Base-by-base conservation (phyloP, 2,113 vertebrate species). In the Brachionichthys hirsutus region DNA sequence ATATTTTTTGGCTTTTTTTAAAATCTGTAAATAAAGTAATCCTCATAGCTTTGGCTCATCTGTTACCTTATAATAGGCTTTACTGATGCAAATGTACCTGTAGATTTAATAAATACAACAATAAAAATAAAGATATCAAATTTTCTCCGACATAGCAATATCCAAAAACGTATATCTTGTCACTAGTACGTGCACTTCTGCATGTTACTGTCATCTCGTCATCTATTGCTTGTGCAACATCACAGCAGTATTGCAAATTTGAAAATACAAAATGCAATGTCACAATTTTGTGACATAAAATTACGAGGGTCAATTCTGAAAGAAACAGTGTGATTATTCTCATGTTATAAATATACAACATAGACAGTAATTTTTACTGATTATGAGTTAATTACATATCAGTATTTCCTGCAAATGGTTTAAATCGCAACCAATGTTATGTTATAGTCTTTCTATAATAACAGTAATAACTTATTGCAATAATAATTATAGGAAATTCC, bases 401-500 rank as follows among this genome's bases (percentile, higher is more conserved):
- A 56, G 45, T 41, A 44, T 47, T 69, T 57, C 22, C 42, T 59
- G 52, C 45, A 47, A 36, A 58, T 2, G 0, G 34, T 41, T 60
- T 52, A 24, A 4, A 17, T 36, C 47, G 24, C 54, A 45, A 54
- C 22, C 20, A 2, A 40, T 13, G 22, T 0, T 69, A 60, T 17
- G 22, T 20, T 17, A 53, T 54, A 42, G 41, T 24, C 9, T 24
- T 20, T 71, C 19, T 48, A 67, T 17, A 65, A 20, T 55, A 50
- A 67, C 20, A 65, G 30, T 55, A 50, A 20, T 62, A 55, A 66
- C 16, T 52, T 73, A 66, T 72, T 61, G 73, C 54, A 60, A 62
- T 62, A 44, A 68, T 30, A 30, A 30, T 12, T 6, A 7, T 20
- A 30, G 22, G 15, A 3, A 54, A 30, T 50, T 62, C 30, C 14